A percentile compares a stretch with the other conserved stretches of the same genome.
These are phyloP conservation scores for Alectura lathami DNA, from an alignment of 2,113 vertebrate species.

Conservation along the genomic window DNA sequence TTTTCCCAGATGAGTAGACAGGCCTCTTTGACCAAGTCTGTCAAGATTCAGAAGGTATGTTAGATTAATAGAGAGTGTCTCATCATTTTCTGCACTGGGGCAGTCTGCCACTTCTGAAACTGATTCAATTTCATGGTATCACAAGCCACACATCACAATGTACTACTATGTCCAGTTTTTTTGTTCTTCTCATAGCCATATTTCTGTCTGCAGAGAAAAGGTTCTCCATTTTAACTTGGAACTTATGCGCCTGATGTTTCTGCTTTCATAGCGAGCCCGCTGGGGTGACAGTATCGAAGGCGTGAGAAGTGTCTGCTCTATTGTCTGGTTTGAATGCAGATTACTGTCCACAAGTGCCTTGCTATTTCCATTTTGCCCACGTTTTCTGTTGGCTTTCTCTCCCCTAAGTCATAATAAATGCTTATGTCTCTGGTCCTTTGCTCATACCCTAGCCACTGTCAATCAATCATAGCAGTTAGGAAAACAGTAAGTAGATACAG, in stretches of 20 bases:
- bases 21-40: neutral
- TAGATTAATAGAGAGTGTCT: neutral
- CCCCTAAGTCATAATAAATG: neutral
- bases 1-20: neutral
- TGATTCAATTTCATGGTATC: conserved; percentile 43
- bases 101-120: conserved; percentile 46
- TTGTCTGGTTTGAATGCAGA: conserved; percentile 56
- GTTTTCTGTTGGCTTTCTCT: neutral
- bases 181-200: conserved; percentile 16
- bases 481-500: neutral
- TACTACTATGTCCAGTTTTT: neutral
- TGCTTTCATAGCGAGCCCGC: neutral
- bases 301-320: conserved; percentile 37
- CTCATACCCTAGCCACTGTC: neutral
- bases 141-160: neutral
- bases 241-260: neutral
- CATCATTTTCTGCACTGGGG: neutral
- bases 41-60: conserved; percentile 16
- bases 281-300: conserved; percentile 1
- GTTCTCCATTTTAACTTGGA: neutral
- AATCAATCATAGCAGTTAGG: conserved; percentile 1
- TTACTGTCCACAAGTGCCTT: conserved; percentile 15
- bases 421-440: conserved; percentile 8
- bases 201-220: conserved; percentile 18
- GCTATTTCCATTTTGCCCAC: conserved; percentile 1